Base-by-base conservation (phyloP, 2,797 vertebrate species). In the Danio tinwini region DNA sequence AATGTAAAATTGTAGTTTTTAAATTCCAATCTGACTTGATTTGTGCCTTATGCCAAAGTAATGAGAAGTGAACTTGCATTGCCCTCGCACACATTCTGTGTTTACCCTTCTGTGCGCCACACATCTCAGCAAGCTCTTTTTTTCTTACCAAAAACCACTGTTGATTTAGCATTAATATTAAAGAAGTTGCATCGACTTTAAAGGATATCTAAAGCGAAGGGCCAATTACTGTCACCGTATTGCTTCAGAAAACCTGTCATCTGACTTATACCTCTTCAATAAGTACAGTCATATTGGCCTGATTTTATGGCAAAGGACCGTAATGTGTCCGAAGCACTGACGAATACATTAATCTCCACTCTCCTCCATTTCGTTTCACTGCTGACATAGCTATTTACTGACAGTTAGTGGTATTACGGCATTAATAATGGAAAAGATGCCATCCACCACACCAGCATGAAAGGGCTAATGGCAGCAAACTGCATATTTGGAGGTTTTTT, bases 341-440 rank as follows among this genome's bases (percentile, higher is more conserved):
- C 39, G 64, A 81, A 81, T 69, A 55, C 73, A 81, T 73, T 67
- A 81, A n/a, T 65, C 72, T 78, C 47, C 56, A 29, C 21, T 40
- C 67, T 71, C 73, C 50, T 73, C 65, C 76, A 68, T 92, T 90
- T 76, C 44, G 88, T 90, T 90, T 90, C 90, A 92, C 49, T 47
- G 90, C 92, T 92, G 92, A 93, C 91, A 90, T 91, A 89, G 91
- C 92, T 91, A 88, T 91, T 92, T 92, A 89, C 92, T 92, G 92
- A 91, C 92, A 90, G 88, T 90, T 87, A 87, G 74, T 89, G 90
- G 90, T 93, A 92, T 93, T 92, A 91, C 87, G 85, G 87, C 92
- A 93, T 94, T 91, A 94, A 94, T 94, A 93, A 94, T 94, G 90
- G 87, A 93, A 89, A 89, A 91, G 90, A 90, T 86, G 9, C 88